Conservation (phyloP, 2,113 vertebrate genomes). For the Esox niger region DNA sequence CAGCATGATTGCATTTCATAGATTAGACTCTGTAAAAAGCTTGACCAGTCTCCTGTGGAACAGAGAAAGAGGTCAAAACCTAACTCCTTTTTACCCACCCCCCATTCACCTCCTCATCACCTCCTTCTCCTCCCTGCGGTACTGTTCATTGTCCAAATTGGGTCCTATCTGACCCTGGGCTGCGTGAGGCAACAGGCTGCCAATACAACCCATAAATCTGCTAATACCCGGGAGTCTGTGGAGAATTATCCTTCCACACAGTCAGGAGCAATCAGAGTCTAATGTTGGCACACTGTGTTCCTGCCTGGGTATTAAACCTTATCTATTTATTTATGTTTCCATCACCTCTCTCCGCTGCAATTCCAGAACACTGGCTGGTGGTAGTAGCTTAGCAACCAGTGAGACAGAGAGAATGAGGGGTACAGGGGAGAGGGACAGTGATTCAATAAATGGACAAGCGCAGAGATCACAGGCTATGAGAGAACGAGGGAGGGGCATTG, state of each 20-base stretch:
- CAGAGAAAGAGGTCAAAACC: slow-evolving; percentile 46
- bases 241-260: slow-evolving; percentile 44
- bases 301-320: slow-evolving; percentile 16
- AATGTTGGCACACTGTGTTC: slow-evolving; percentile 13
- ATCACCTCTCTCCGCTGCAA: slow-evolving; percentile 44
- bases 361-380: slow-evolving; percentile 54
- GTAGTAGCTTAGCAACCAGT: slow-evolving; percentile 75
- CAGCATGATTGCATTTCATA: slow-evolving; percentile 14
- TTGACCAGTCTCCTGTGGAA: slow-evolving; percentile 49
- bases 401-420: slow-evolving; percentile 30
- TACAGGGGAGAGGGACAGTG: slow-evolving; percentile 39
- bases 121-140: neutral
- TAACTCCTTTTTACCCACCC: neutral
- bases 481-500: slow-evolving; percentile 39
- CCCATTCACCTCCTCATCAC: neutral
- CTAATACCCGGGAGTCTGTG: no score
- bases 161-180: slow-evolving; percentile 63
- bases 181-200: no score
- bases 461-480: slow-evolving; percentile 42
- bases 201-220: no score
- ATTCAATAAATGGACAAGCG: slow-evolving; percentile 63
- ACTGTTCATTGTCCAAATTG: slow-evolving; percentile 61
- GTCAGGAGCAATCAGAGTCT: slow-evolving; percentile 18
- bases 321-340: slow-evolving; percentile 42
- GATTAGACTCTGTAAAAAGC: slow-evolving; percentile 29